Evolutionary conservation across 1,140 invertebrate species (phyloP).

Genomic region (Vanessa tameamea): DNA sequence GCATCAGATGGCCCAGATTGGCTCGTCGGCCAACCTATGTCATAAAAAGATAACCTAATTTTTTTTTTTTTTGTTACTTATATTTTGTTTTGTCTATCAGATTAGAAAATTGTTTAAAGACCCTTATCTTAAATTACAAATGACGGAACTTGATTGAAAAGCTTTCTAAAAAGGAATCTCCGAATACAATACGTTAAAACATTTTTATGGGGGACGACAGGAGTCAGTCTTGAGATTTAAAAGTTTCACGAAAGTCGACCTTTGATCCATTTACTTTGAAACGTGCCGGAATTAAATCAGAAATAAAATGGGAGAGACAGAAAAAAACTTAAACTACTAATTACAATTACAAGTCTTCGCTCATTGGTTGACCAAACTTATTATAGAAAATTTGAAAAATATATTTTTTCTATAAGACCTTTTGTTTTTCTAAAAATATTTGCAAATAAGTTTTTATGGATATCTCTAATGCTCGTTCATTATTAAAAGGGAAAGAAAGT

Average conservation of each 20-base stretch:
- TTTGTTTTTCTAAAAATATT: too few species aligned
- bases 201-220: constrained; percentile 30
- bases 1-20: too few species aligned
- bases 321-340: too few species aligned
- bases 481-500: too few species aligned
- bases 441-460: too few species aligned
- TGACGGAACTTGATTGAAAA: constrained; percentile 30
- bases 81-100: not conserved
- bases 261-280: constrained; percentile 25
- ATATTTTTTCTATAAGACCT: too few species aligned
- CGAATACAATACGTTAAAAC: constrained; percentile 29
- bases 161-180: constrained; percentile 24
- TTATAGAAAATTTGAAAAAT: too few species aligned
- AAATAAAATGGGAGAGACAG: not conserved
- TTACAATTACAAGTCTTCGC: too few species aligned
- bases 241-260: constrained; percentile 26
- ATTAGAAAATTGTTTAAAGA: constrained; percentile 9
- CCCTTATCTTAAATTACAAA: constrained; percentile 24
- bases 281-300: constrained; percentile 20
- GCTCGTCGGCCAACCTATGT: not conserved
- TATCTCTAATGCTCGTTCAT: too few species aligned
- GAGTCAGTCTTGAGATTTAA: constrained; percentile 20
- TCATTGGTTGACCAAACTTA: too few species aligned
- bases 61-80: not conserved
- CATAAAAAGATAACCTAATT: not conserved